phyloP scores from a whole-genome alignment of 1,140 invertebrate genomes.

The Oedothorax gibbosus region DNA sequence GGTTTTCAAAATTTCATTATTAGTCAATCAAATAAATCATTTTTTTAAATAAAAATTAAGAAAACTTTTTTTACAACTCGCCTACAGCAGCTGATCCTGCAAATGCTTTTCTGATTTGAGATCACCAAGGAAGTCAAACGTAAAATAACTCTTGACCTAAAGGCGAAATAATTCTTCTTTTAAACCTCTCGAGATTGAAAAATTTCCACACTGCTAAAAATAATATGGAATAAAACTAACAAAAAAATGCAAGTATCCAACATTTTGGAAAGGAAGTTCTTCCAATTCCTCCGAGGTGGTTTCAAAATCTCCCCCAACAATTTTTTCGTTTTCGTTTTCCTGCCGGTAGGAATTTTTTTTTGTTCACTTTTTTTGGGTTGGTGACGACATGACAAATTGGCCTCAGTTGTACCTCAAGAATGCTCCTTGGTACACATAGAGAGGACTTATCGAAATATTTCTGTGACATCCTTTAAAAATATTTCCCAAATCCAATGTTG shows the following conservation, averaged over 20 bases:
- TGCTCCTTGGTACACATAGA: not conserved
- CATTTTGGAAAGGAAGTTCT: slow-evolving; percentile 28
- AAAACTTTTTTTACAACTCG: too few species aligned
- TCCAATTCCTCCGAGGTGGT: slow-evolving; percentile 25
- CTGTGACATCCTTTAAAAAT: too few species aligned
- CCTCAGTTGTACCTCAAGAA: not conserved
- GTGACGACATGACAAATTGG: slow-evolving; percentile 34
- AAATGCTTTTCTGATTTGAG: not conserved
- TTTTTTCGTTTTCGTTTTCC: not conserved
- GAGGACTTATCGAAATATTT: not conserved
- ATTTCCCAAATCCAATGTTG: too few species aligned
- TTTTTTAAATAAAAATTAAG: too few species aligned
- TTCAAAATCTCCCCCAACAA: not conserved
- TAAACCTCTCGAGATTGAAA: slow-evolving; percentile 52
- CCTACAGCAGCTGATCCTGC: too few species aligned
- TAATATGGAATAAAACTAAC: not conserved
- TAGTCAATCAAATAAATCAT: too few species aligned
- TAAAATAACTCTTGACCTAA: slow-evolving; percentile 43
- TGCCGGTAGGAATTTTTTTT: not conserved
- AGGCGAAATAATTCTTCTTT: slow-evolving; percentile 45
- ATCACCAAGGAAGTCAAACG: not conserved
- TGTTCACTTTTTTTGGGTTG: not conserved
- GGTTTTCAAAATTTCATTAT: too few species aligned
- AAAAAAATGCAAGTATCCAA: slow-evolving; percentile 21
- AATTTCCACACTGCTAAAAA: slow-evolving; percentile 25